Conservation (phyloP, 1,140 invertebrate genomes). For the Drosophila parabipectinata region DNA sequence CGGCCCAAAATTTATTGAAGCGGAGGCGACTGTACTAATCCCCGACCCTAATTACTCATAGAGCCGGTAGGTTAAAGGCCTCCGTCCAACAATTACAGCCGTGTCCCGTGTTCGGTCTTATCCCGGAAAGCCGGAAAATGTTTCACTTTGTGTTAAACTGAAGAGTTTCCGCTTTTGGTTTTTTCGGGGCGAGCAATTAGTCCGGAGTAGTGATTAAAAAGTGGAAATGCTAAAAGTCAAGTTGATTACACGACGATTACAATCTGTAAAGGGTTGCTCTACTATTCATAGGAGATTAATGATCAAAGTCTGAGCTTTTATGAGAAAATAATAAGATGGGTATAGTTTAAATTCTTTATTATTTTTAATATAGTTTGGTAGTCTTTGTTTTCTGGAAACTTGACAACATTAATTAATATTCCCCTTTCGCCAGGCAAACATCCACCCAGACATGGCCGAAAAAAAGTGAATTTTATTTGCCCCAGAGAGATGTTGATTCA, state of each 20-base stretch:
- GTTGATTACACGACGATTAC: conserved; percentile 40
- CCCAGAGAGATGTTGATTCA: conserved; percentile 41
- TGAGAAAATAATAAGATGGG: neutral
- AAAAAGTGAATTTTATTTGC: conserved; percentile 29
- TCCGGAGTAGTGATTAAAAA: conserved; percentile 37
- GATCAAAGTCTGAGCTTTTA: neutral
- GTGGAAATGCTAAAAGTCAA: conserved; percentile 38
- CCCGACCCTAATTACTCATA: conserved; percentile 79
- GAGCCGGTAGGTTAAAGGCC: conserved; percentile 37
- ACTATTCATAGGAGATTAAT: neutral
- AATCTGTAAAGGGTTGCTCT: neutral
- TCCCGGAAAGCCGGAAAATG: conserved; percentile 55
- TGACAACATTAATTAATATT: conserved; percentile 5
- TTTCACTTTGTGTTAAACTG: conserved; percentile 63
- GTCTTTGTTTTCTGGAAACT: neutral
- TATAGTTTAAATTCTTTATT: no score
- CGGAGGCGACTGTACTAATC: conserved; percentile 69
- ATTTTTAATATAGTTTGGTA: no score
- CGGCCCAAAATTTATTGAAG: conserved; percentile 65
- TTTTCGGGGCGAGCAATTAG: conserved; percentile 59
- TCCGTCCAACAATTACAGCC: conserved; percentile 68
- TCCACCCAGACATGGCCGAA: neutral
- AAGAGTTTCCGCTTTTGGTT: conserved; percentile 57
- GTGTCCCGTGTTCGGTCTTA: conserved; percentile 45
- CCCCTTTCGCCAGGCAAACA: neutral